A percentile compares a stretch with the other conserved stretches of the same genome.
These are phyloP conservation scores for Menura novaehollandiae DNA, from an alignment of 2,113 vertebrate species.

Conservation along the genomic window DNA sequence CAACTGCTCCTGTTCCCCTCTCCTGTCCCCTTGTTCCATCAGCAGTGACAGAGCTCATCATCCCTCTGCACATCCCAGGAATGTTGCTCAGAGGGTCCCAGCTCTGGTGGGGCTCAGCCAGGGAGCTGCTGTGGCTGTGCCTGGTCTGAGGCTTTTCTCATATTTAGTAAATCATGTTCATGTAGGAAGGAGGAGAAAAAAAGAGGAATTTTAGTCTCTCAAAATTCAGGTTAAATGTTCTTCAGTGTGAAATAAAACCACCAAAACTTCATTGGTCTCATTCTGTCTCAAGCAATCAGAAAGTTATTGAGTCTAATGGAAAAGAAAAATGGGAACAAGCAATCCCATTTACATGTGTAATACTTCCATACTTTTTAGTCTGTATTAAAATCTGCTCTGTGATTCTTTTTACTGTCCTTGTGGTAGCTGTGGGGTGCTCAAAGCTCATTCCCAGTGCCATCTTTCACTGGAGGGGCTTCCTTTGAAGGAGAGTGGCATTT, in stretches of 20 bases:
- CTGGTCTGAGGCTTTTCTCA: background rate
- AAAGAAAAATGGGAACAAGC: background rate
- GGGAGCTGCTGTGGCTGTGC: background rate
- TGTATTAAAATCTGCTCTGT: background rate
- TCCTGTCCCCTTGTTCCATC: background rate
- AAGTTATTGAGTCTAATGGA: background rate
- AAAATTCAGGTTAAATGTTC: background rate
- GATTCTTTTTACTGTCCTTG: too few relatives aligned
- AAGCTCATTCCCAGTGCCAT: fast-evolving
- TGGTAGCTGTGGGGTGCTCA: background rate
- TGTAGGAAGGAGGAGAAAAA: background rate
- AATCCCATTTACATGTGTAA: fast-evolving
- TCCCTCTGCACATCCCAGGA: background rate
- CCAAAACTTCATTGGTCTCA: background rate
- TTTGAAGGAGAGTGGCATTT: fast-evolving
- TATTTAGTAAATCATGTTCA: background rate
- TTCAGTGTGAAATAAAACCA: background rate
- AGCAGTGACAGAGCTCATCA: background rate
- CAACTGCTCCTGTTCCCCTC: background rate
- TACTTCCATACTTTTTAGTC: fast-evolving
- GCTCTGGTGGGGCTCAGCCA: background rate
- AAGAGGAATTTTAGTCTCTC: background rate
- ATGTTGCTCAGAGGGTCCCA: background rate
- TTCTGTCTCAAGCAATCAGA: background rate
- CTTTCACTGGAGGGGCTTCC: background rate